Conservation (phyloP, 2,113 vertebrate species). For the Nothobranchius furzeri region DNA sequence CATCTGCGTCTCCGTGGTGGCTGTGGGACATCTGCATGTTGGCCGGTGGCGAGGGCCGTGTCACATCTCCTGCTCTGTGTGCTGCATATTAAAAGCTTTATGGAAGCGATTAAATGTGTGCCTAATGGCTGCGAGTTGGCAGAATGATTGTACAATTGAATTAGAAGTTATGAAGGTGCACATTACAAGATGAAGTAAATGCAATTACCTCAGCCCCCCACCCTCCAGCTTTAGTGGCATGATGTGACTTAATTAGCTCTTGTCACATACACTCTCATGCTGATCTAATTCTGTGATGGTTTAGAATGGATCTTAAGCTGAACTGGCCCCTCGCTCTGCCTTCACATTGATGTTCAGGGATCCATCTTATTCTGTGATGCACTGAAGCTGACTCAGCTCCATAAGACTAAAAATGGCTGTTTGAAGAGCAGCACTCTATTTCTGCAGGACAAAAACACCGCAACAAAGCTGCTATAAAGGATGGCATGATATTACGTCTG, state of each 20-base stretch:
- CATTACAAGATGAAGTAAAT: constrained; percentile 97
- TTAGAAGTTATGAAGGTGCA: constrained; percentile 93
- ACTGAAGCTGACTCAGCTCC: constrained; percentile 68
- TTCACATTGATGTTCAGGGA: constrained; percentile 23
- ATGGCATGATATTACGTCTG: neutral
- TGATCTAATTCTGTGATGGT: constrained; percentile 72
- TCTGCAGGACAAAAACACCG: neutral
- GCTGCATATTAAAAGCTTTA: constrained; percentile 99
- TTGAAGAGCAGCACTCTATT: constrained; percentile 4
- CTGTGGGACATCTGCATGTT: constrained; percentile 87
- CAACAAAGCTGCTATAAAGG: constrained; percentile 6
- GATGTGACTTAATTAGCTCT: constrained; percentile 95
- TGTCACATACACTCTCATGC: constrained; percentile 86
- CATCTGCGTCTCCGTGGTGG: constrained; percentile 84
- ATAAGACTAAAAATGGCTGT: constrained; percentile 20
- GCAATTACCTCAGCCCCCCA: constrained; percentile 87
- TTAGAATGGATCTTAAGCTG: constrained; percentile 43
- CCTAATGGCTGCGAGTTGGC: constrained; percentile 95
- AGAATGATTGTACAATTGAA: constrained; percentile 94
- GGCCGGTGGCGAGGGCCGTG: constrained; percentile 70
- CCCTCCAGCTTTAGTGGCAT: constrained; percentile 81
- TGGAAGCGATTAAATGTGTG: constrained; percentile 96
- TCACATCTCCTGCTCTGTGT: constrained; percentile 84
- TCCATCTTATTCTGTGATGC: constrained; percentile 28
- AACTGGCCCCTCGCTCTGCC: constrained; percentile 19